A percentile compares a stretch with the other conserved stretches of the same genome.
Evolutionary conservation across 1,140 invertebrate species (phyloP).

Genomic region (Palaemon carinicauda): DNA sequence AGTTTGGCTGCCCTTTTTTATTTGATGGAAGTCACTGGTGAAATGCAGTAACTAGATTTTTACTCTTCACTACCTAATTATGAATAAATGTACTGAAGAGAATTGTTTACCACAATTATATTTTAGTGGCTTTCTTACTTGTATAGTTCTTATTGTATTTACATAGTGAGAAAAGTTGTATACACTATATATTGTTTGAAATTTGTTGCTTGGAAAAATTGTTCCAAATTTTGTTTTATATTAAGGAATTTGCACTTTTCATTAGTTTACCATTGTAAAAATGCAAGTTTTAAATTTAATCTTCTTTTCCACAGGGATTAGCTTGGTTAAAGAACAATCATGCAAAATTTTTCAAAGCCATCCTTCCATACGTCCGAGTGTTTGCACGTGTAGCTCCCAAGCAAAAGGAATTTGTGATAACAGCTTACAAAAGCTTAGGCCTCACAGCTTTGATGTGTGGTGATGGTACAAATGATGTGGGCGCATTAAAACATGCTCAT

Average conservation of each 20-base stretch:
- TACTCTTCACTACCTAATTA: no score
- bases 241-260: background rate
- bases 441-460: conserved; percentile 97
- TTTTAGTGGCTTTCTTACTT: no score
- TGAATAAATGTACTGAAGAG: no score
- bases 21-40: no score
- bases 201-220: background rate
- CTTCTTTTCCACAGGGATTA: conserved; percentile 70
- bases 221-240: conserved; percentile 2
- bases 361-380: conserved; percentile 87
- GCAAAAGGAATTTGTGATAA: conserved; percentile 96
- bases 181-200: no score
- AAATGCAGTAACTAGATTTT: no score
- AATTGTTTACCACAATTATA: no score
- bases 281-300: background rate
- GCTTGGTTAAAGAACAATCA: conserved; percentile 76
- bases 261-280: no score
- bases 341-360: conserved; percentile 72
- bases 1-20: no score
- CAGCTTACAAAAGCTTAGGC: conserved; percentile 86
- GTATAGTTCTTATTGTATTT: no score
- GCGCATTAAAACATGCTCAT: conserved; percentile 98
- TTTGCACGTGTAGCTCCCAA: conserved; percentile 95
- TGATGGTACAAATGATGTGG: conserved; percentile 99
- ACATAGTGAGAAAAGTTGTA: no score